These are phyloP conservation scores for Hippocampus kuda DNA, from an alignment of 2,797 vertebrate genomes.

Conservation along the genomic window DNA sequence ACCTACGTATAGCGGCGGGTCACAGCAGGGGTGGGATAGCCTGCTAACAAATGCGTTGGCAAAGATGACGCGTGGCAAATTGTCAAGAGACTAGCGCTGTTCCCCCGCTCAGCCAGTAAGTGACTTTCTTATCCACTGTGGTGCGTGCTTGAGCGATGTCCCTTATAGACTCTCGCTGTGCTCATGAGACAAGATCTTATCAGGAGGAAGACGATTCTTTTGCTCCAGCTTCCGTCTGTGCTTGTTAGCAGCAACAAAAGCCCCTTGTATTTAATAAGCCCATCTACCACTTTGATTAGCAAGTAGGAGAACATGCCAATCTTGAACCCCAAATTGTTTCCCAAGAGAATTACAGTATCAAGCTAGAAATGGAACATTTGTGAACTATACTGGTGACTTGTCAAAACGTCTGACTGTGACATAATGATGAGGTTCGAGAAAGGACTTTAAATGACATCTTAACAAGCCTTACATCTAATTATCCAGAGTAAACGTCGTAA, in stretches of 20 bases:
- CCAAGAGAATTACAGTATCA: too few species aligned
- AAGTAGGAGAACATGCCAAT: not conserved
- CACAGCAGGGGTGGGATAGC: slow-evolving; percentile 5
- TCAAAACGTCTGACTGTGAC: not conserved
- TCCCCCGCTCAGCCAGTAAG: slow-evolving; percentile 6
- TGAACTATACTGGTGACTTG: not conserved
- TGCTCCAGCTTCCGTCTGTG: slow-evolving; percentile 4
- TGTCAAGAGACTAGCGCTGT: slow-evolving; percentile 2
- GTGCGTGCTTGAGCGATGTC: slow-evolving; percentile 21
- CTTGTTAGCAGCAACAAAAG: not conserved
- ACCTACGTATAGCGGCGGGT: slow-evolving; percentile 11
- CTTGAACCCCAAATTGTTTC: not conserved
- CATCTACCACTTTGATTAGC: not conserved
- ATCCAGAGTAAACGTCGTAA: not conserved
- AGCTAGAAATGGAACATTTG: not conserved
- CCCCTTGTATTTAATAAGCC: not conserved
- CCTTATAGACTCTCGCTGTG: slow-evolving; percentile 8
- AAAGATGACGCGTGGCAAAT: not conserved
- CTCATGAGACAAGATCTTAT: slow-evolving; percentile 25
- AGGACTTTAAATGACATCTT: not conserved
- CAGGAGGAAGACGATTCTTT: slow-evolving; percentile 10
- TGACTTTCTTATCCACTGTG: slow-evolving; percentile 13
- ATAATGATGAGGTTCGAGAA: not conserved
- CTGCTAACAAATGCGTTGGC: not conserved
- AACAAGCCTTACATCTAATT: not conserved